Evolutionary conservation across 2,888 invertebrate genomes (phyloP).

Genomic region (Endotricha flammealis): DNA sequence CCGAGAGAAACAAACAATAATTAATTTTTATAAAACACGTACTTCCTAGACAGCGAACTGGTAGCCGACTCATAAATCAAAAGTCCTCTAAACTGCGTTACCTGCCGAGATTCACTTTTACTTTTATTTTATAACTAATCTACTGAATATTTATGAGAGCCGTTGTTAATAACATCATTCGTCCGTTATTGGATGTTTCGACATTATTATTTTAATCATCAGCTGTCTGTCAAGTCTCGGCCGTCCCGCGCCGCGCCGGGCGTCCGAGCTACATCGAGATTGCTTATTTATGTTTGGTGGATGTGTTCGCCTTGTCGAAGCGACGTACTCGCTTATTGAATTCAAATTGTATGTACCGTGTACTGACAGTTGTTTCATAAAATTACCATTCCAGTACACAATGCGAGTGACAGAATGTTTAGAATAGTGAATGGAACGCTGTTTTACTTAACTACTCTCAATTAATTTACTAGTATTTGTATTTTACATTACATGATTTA

Average conservation of each 20-base stretch:
- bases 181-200: slow-evolving; percentile 44
- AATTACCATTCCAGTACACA: slow-evolving; percentile 18
- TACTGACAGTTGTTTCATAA: slow-evolving; percentile 23
- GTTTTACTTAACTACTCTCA: no score
- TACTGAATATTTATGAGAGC: slow-evolving; percentile 59
- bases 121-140: slow-evolving; percentile 64
- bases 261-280: slow-evolving; percentile 42
- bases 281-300: slow-evolving; percentile 47
- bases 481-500: no score
- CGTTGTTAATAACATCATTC: slow-evolving; percentile 49
- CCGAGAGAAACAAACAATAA: slow-evolving; percentile 33
- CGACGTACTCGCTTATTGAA: slow-evolving; percentile 36
- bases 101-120: slow-evolving; percentile 67
- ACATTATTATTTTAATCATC: slow-evolving; percentile 49
- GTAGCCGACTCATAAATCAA: slow-evolving; percentile 49
- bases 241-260: slow-evolving; percentile 16
- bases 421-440: no score
- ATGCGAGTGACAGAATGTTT: no score
- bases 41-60: slow-evolving; percentile 43
- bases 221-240: slow-evolving; percentile 36
- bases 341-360: slow-evolving; percentile 21
- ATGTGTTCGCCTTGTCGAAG: slow-evolving; percentile 42
- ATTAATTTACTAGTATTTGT: no score
- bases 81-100: slow-evolving; percentile 39
- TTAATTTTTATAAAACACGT: slow-evolving; percentile 38